These are phyloP conservation scores for Aptenodytes patagonicus DNA, from an alignment of 2,113 vertebrate genomes.

Conservation along the genomic window DNA sequence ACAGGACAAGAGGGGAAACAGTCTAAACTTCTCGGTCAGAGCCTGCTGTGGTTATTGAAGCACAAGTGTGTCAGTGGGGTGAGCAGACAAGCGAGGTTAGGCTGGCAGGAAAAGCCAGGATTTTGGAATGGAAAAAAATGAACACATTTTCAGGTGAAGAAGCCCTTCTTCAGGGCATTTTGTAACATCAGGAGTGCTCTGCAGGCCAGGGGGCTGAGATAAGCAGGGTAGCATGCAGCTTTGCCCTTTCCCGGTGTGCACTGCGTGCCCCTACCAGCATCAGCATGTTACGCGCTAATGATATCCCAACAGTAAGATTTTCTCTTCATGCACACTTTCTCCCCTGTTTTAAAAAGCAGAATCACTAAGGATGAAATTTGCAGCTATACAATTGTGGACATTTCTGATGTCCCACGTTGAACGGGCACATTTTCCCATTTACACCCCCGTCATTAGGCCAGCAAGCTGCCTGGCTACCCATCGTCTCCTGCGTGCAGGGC, in stretches of 20 bases:
- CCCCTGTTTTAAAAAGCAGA: neutral
- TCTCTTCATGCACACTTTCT: neutral
- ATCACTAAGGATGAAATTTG: neutral
- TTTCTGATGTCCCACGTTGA: neutral
- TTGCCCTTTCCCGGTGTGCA: neutral
- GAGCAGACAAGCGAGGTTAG: neutral
- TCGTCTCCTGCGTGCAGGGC: neutral
- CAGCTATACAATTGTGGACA: neutral
- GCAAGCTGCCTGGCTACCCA: neutral
- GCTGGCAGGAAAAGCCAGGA: neutral
- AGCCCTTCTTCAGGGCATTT: neutral
- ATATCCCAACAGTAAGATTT: neutral
- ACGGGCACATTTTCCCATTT: accelerated
- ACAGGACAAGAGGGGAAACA: neutral
- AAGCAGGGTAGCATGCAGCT: neutral
- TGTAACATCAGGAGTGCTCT: neutral
- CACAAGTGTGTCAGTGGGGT: neutral
- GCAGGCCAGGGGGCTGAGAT: neutral
- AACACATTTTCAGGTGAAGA: neutral
- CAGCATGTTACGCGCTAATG: neutral
- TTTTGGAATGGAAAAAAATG: neutral
- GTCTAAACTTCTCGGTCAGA: neutral
- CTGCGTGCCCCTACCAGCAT: neutral
- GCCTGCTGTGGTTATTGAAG: neutral
- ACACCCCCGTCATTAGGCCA: neutral